Conservation (phyloP, 1,140 invertebrate genomes). For the Saccostrea echinata region DNA sequence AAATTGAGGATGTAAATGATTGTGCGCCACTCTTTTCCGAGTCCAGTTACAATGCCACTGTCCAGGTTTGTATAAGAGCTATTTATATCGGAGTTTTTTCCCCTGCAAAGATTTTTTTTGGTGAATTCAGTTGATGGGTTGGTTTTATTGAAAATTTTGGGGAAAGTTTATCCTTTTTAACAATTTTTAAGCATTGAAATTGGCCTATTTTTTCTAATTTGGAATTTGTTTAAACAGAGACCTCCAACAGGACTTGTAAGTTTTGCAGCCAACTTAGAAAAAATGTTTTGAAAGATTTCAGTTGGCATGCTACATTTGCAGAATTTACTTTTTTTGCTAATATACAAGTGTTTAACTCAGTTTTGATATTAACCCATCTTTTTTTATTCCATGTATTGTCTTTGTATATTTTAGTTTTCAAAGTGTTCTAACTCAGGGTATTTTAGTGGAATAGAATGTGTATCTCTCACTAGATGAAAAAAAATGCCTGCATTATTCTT, state of each 20-base stretch:
- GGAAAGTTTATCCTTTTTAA: neutral
- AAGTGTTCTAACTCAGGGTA: neutral
- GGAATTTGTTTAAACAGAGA: conserved; percentile 41
- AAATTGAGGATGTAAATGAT: conserved; percentile 77
- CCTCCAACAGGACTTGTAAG: conserved; percentile 44
- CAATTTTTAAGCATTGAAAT: neutral
- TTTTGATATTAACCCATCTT: conserved; percentile 4
- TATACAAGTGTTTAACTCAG: conserved; percentile 34
- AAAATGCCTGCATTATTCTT: neutral
- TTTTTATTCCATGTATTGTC: conserved; percentile 19
- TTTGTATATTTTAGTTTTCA: conserved; percentile 3
- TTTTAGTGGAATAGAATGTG: neutral
- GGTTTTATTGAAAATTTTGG: neutral
- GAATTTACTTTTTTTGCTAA: conserved; percentile 35
- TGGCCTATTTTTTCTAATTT: neutral
- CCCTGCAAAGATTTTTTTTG: neutral
- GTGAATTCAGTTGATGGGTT: neutral
- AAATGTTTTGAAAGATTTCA: conserved; percentile 15
- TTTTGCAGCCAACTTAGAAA: conserved; percentile 41
- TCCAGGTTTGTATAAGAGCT: conserved; percentile 67
- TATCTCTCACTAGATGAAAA: neutral
- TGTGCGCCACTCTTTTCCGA: conserved; percentile 74
- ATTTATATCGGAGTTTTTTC: neutral
- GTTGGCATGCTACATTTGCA: conserved; percentile 29
- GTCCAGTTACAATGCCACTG: conserved; percentile 69